These are phyloP conservation scores for Onychomys torridus DNA, from an alignment of 2,797 vertebrate genomes.

Conservation along the genomic window DNA sequence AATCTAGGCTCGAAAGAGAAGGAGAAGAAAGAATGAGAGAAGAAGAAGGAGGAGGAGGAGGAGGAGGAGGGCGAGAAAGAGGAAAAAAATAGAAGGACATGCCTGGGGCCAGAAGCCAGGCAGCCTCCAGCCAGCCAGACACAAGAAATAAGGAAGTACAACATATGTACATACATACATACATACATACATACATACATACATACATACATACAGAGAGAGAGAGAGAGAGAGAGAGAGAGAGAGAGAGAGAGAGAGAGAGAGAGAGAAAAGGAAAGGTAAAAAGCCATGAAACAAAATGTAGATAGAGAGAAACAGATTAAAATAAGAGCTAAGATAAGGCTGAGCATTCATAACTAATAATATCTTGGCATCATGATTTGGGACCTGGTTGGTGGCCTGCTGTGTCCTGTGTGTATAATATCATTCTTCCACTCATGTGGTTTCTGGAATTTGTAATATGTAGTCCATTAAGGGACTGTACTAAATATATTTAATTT, in stretches of 20 bases:
- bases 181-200: too few relatives aligned
- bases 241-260: too few relatives aligned
- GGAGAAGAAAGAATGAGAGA: not conserved
- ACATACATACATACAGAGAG: too few relatives aligned
- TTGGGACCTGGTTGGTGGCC: not conserved
- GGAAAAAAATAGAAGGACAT: not conserved
- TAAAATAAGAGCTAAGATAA: not conserved
- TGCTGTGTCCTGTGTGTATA: not conserved
- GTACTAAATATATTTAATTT: not conserved
- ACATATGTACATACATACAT: not conserved
- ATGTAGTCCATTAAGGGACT: not conserved
- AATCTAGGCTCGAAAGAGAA: not conserved
- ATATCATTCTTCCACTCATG: not conserved
- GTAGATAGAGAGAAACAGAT: not conserved
- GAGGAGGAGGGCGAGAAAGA: not conserved
- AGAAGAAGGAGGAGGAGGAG: not conserved
- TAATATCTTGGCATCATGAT: not conserved
- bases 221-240: too few relatives aligned
- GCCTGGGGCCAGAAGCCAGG: not conserved
- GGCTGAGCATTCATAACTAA: not conserved
- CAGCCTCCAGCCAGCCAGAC: not conserved
- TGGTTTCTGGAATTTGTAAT: not conserved
- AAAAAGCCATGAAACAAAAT: not conserved
- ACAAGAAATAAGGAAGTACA: not conserved
- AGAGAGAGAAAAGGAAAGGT: not conserved